phyloP scores from a whole-genome alignment of 53 echinoderm and acorn worm genomes.

The Astropecten irregularis region DNA sequence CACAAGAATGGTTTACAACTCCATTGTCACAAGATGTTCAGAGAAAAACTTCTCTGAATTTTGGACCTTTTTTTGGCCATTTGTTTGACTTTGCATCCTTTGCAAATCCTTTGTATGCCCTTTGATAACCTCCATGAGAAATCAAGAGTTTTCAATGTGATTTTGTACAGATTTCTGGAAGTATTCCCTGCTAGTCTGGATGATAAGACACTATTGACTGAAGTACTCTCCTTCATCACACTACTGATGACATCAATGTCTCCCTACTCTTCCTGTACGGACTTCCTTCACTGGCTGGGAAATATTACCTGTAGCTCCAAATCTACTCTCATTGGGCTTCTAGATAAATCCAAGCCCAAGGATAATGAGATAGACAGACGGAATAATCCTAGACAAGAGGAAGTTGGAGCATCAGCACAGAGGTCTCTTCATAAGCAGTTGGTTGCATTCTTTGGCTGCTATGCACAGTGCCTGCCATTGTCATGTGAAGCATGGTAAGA shows the following conservation, averaged over 20 bases:
- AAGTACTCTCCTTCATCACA: constrained; percentile 71
- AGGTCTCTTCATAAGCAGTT: constrained; percentile 77
- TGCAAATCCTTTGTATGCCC: no score
- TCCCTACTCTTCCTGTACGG: constrained; percentile 42
- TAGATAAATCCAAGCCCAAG: constrained; percentile 20
- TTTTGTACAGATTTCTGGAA: constrained; percentile 77
- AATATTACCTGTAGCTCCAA: constrained; percentile 48
- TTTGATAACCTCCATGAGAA: no score
- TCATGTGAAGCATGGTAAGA: constrained; percentile 77
- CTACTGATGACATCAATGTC: constrained; percentile 65
- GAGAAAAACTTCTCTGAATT: no score
- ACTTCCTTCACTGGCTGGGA: constrained; percentile 81
- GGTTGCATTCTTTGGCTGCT: constrained; percentile 64
- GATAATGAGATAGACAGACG: constrained; percentile 33
- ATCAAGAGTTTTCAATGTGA: no score
- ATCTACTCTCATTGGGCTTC: constrained; percentile 29
- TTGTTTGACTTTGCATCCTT: no score
- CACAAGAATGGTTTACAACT: no score
- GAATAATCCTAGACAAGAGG: constrained; percentile 13
- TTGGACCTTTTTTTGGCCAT: no score
- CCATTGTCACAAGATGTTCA: no score
- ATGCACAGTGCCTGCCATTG: constrained; percentile 71
- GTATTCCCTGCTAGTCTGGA: constrained; percentile 80
- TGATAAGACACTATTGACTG: constrained; percentile 77
- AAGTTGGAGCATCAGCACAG: constrained; percentile 49